These are phyloP conservation scores for Eupelmus urozonus DNA, from an alignment of 2,888 invertebrate species.

Conservation along the genomic window DNA sequence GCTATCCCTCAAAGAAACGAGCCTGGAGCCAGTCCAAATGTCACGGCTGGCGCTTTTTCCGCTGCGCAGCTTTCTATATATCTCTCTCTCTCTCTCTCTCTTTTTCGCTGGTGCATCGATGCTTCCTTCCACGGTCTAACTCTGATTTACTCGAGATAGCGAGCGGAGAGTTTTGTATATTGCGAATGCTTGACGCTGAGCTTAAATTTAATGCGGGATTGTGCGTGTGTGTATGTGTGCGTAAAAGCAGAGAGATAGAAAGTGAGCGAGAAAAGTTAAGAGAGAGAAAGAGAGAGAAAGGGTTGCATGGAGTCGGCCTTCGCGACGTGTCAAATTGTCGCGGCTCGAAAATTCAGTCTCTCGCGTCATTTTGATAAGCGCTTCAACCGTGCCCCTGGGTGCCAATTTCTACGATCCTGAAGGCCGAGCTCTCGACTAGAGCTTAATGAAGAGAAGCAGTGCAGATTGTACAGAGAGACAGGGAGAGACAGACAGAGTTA, in stretches of 20 bases:
- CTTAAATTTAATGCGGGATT: too few relatives aligned
- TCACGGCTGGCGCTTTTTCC: not conserved
- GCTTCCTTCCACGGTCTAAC: not conserved
- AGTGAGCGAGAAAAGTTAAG: not conserved
- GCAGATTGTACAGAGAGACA: not conserved
- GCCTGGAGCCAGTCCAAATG: too few relatives aligned
- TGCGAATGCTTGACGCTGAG: too few relatives aligned
- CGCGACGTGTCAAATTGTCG: constrained; percentile 55
- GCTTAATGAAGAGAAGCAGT: not conserved
- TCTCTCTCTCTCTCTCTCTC: too few relatives aligned
- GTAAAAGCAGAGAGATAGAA: too few relatives aligned
- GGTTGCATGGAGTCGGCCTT: constrained; percentile 19
- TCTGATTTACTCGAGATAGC: too few relatives aligned
- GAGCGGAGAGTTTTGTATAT: too few relatives aligned
- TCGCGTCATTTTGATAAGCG: constrained; percentile 57
- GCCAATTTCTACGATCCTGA: constrained; percentile 50
- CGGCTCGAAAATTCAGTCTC: constrained; percentile 45
- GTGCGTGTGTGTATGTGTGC: too few relatives aligned
- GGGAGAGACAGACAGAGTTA: not conserved
- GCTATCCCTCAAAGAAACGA: too few relatives aligned
- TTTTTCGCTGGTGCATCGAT: too few relatives aligned
- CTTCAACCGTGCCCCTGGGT: constrained; percentile 52
- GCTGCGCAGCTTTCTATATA: not conserved
- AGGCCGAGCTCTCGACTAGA: constrained; percentile 27
- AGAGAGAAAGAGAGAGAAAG: constrained; percentile 6